These are phyloP conservation scores for Pharmacophagus antenor DNA, from an alignment of 2,888 invertebrate species.

Conservation along the genomic window DNA sequence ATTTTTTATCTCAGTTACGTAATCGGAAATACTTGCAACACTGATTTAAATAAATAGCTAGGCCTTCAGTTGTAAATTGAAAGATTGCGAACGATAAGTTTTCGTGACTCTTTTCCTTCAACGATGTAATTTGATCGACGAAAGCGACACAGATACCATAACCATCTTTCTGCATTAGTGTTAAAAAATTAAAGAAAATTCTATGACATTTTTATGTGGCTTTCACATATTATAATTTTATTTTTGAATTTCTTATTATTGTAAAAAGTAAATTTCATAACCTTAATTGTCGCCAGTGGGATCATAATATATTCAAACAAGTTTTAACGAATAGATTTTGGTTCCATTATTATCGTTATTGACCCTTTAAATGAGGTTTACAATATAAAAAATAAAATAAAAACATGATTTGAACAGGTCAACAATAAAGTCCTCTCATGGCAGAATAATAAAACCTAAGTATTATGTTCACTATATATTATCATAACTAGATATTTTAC, in stretches of 20 bases:
- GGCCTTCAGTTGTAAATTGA: neutral
- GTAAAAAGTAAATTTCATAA: neutral
- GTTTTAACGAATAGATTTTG: too few relatives aligned
- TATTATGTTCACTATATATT: constrained; percentile 2
- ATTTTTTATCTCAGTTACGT: neutral
- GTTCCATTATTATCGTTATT: too few relatives aligned
- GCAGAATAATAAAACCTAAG: neutral
- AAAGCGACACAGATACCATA: neutral
- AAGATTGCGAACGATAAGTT: neutral
- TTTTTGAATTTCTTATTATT: neutral
- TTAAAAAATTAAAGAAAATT: neutral
- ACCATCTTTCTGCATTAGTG: neutral
- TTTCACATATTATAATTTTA: too few relatives aligned
- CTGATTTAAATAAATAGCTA: neutral
- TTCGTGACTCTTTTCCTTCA: neutral
- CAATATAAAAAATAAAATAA: too few relatives aligned
- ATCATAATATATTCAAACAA: too few relatives aligned
- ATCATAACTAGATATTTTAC: constrained; percentile 12
- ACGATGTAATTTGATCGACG: neutral
- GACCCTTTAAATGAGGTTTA: too few relatives aligned
- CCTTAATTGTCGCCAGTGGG: too few relatives aligned
- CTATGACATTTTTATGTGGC: neutral
- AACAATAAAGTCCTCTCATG: neutral
- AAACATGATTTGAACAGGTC: too few relatives aligned
- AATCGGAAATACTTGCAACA: neutral